A percentile compares a stretch with the other conserved stretches of the same genome.
Conservation (phyloP, 2,113 vertebrate species). For the Diadophis punctatus region DNA sequence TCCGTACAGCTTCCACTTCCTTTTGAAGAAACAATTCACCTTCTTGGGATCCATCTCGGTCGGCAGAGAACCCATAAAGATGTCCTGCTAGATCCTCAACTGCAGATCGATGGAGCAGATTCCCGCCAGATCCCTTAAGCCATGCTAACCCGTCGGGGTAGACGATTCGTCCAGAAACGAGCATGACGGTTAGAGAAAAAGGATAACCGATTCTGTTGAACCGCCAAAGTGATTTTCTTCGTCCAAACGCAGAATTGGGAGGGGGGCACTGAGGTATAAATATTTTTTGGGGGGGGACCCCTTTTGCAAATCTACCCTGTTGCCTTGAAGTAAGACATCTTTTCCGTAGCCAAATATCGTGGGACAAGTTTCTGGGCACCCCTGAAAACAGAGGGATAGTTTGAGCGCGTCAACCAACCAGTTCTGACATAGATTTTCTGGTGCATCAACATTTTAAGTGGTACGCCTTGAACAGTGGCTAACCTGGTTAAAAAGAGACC, state of each 20-base stretch:
- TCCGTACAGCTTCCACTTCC: background rate
- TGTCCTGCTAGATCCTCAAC: background rate
- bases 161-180: background rate
- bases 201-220: background rate
- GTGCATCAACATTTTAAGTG: background rate
- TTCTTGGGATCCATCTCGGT: background rate
- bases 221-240: background rate
- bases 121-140: background rate
- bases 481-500: background rate
- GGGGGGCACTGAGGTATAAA: background rate
- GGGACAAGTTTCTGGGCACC: background rate
- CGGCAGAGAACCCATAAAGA: background rate
- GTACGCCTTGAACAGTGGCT: background rate
- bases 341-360: background rate
- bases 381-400: background rate
- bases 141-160: background rate
- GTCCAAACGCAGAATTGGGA: background rate
- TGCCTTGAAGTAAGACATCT: background rate
- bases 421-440: background rate
- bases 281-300: background rate
- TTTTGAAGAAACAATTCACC: background rate
- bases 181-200: background rate
- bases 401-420: background rate
- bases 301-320: background rate
- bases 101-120: background rate